A percentile compares a stretch with the other conserved stretches of the same genome.
Evolutionary conservation across 2,113 vertebrate species (phyloP).

Genomic region (Hydropotes inermis): DNA sequence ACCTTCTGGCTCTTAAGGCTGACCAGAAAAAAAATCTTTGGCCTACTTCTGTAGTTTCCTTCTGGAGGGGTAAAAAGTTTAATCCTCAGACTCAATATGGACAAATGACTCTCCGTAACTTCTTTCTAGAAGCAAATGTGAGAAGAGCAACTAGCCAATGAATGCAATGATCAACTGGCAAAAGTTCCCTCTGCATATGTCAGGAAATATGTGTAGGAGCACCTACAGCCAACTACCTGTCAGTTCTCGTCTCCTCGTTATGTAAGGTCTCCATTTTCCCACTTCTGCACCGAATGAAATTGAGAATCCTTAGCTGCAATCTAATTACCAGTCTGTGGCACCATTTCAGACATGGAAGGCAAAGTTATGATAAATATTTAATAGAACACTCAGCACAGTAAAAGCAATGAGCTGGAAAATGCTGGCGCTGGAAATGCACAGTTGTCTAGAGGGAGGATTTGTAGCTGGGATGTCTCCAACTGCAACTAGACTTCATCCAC

Average conservation of each 20-base stretch:
- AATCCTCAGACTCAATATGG: neutral
- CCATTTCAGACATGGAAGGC: slow-evolving; percentile 18
- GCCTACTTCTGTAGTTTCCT: neutral
- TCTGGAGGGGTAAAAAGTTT: neutral
- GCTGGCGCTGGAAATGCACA: neutral
- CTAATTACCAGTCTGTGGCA: neutral
- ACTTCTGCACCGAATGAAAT: slow-evolving; percentile 39
- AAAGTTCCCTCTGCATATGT: neutral
- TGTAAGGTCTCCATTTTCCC: neutral
- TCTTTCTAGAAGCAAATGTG: slow-evolving; percentile 7
- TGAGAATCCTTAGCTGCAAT: neutral
- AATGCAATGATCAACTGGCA: neutral
- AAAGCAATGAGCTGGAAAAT: slow-evolving; percentile 36
- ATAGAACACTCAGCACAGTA: neutral
- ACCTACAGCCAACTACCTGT: neutral
- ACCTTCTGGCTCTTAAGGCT: neutral
- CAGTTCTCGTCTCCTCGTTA: neutral
- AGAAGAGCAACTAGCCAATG: neutral
- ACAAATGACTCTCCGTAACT: neutral
- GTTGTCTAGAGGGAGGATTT: neutral
- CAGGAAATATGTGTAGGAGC: neutral
- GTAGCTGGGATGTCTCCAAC: neutral
- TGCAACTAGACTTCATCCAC: neutral
- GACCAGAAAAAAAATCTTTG: neutral
- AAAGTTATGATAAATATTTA: slow-evolving; percentile 55